A percentile compares a stretch with the other conserved stretches of the same genome.
Conservation (phyloP, 2,113 vertebrate species). For the Hyperopisus bebe region DNA sequence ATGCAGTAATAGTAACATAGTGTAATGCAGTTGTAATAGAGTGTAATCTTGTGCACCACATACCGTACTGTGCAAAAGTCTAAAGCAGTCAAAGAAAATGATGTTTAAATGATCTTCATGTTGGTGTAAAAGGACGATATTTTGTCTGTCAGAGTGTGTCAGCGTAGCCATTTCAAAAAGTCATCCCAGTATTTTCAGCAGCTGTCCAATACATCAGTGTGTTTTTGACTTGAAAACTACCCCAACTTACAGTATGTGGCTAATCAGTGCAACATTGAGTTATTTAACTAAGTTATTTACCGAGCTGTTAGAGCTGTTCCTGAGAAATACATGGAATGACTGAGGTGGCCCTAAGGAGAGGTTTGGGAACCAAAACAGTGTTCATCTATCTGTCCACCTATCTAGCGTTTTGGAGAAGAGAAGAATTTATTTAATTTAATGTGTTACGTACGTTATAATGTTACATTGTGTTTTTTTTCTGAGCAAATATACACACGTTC, state of each 20-base stretch:
- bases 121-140: not conserved
- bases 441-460: not conserved
- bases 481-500: too few species aligned
- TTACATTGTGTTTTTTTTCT: not conserved
- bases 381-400: not conserved
- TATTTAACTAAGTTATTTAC: not conserved
- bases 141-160: not conserved
- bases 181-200: not conserved
- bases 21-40: not conserved
- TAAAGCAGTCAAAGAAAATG: not conserved
- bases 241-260: not conserved
- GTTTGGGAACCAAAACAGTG: not conserved
- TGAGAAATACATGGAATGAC: not conserved
- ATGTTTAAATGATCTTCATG: not conserved
- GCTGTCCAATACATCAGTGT: not conserved
- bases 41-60: not conserved
- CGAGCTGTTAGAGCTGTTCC: not conserved
- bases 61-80: not conserved
- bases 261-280: not conserved
- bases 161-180: not conserved
- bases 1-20: not conserved
- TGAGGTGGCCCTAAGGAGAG: not conserved
- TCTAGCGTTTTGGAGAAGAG: not conserved
- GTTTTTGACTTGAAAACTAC: not conserved
- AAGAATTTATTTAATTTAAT: not conserved